Conservation (phyloP, 2,888 invertebrate species). For the Schrankia costaestrigalis region DNA sequence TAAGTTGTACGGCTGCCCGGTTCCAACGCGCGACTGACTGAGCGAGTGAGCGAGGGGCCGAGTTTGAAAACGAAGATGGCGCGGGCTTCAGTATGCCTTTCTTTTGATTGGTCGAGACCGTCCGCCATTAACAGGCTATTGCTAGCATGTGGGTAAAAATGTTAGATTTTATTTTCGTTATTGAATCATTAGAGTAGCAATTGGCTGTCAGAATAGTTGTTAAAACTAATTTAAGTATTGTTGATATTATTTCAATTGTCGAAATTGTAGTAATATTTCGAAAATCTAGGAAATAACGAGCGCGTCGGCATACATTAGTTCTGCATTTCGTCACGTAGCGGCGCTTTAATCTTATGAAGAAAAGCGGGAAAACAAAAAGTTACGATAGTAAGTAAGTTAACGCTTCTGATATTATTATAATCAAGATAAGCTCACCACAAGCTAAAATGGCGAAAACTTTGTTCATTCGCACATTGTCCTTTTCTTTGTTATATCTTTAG, state of each 20-base stretch:
- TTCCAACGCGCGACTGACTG: conserved; percentile 86
- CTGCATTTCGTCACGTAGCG: conserved; percentile 39
- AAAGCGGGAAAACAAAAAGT: conserved; percentile 61
- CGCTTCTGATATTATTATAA: too few relatives aligned
- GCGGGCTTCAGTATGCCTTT: conserved; percentile 78
- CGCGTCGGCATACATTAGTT: conserved; percentile 48
- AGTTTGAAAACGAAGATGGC: conserved; percentile 93
- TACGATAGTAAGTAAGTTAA: too few relatives aligned
- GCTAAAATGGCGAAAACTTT: background rate
- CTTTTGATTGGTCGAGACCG: conserved; percentile 59
- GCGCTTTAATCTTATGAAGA: conserved; percentile 37
- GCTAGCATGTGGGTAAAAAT: conserved; percentile 63
- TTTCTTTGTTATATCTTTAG: too few relatives aligned
- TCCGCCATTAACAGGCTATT: conserved; percentile 63
- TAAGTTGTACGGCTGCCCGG: conserved; percentile 77
- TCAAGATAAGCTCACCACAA: too few relatives aligned
- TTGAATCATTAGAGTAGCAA: conserved; percentile 8
- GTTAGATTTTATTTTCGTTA: conserved; percentile 32
- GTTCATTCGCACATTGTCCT: background rate
- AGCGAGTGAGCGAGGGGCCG: conserved; percentile 77
- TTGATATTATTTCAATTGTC: conserved; percentile 2
- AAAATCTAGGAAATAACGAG: conserved; percentile 34
- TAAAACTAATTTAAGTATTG: conserved; percentile 33
- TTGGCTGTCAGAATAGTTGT: conserved; percentile 30
- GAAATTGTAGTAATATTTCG: conserved; percentile 9